These are phyloP conservation scores for Hirudinaria manillensis DNA, from an alignment of 2,888 invertebrate genomes.

Conservation along the genomic window DNA sequence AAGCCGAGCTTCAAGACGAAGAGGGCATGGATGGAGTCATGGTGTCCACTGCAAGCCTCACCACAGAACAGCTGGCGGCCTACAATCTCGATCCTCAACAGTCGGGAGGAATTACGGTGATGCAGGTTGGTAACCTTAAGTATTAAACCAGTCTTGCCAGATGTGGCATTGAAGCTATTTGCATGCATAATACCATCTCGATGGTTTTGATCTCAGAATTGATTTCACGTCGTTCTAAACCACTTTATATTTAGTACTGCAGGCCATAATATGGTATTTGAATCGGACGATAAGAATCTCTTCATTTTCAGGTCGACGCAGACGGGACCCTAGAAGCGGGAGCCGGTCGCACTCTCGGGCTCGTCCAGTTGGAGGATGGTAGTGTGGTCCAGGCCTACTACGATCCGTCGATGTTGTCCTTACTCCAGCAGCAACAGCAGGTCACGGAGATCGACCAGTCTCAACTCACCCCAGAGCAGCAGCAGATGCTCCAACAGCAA, in stretches of 20 bases:
- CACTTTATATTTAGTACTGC: too few relatives aligned
- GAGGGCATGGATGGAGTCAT: slow-evolving; percentile 4
- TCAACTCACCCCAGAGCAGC: slow-evolving; percentile 3
- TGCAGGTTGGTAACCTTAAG: background rate
- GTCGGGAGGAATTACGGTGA: background rate
- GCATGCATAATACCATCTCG: too few relatives aligned
- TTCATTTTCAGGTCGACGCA: background rate
- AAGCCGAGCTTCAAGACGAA: background rate
- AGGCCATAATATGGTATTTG: too few relatives aligned
- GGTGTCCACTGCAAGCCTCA: background rate
- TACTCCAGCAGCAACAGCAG: slow-evolving; percentile 25
- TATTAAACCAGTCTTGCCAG: background rate
- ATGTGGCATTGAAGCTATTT: too few relatives aligned
- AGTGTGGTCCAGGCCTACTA: slow-evolving; percentile 28
- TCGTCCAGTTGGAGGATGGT: slow-evolving; percentile 28
- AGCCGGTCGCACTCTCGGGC: slow-evolving; percentile 15
- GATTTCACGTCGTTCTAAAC: too few relatives aligned
- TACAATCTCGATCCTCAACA: background rate
- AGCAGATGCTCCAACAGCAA: slow-evolving; percentile 19
- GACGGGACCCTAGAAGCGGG: background rate
- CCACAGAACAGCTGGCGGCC: background rate
- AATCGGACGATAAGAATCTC: too few relatives aligned
- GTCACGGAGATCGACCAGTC: slow-evolving; percentile 1
- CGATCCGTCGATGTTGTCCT: slow-evolving; percentile 14
- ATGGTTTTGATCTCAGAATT: too few relatives aligned